Percentiles rank a stretch among this genome's conserved stretches.
Conservation (phyloP, 2,113 vertebrate species). For the Saccopteryx leptura region DNA sequence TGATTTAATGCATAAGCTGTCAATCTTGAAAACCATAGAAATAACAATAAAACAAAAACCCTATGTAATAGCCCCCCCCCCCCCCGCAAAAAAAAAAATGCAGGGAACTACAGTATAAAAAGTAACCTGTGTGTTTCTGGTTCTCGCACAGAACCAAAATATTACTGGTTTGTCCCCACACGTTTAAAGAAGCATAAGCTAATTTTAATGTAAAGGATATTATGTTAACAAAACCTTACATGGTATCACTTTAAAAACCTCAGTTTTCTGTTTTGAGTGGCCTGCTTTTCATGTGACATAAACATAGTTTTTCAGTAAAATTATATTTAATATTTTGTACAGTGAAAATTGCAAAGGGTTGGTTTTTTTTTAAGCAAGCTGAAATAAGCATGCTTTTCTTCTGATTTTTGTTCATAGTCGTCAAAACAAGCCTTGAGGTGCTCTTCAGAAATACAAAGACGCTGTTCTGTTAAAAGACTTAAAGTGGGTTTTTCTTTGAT, state of each 20-base stretch:
- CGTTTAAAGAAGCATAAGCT: neutral
- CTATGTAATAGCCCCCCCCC: neutral
- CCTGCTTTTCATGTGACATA: neutral
- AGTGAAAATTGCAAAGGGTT: neutral
- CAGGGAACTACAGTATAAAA: neutral
- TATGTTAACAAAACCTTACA: neutral
- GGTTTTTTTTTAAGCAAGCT: neutral
- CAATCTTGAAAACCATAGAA: slow-evolving; percentile 40
- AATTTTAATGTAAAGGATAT: neutral
- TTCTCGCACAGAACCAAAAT: neutral
- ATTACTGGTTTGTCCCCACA: neutral
- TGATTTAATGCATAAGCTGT: neutral
- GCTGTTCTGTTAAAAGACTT: neutral
- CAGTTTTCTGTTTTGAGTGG: neutral
- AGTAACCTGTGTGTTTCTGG: neutral
- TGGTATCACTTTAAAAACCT: neutral
- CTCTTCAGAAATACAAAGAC: neutral
- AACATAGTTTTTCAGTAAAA: neutral
- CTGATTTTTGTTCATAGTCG: neutral
- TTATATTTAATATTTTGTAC: neutral
- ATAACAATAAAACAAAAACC: neutral
- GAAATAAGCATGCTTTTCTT: neutral
- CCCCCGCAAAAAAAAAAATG: neutral
- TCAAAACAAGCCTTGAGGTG: neutral
- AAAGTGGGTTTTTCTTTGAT: neutral